Evolutionary conservation across 2,888 invertebrate species (phyloP).

Genomic region (Carabus problematicus): DNA sequence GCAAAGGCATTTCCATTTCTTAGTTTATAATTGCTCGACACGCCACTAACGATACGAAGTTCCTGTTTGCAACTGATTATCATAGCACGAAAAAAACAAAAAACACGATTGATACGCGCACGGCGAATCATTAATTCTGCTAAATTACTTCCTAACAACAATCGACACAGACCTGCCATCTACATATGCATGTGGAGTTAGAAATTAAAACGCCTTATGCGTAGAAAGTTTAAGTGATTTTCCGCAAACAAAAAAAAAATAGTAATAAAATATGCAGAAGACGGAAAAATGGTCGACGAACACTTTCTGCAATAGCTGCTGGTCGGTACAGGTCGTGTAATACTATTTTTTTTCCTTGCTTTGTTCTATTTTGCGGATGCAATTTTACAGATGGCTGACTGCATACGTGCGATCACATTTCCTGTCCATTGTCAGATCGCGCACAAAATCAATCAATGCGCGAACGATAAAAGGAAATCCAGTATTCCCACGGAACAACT

Average conservation of each 20-base stretch:
- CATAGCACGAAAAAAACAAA: constrained; percentile 1
- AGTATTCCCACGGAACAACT: neutral
- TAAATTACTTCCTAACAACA: constrained; percentile 12
- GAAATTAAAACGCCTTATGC: constrained; percentile 10
- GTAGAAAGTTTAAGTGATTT: constrained; percentile 13
- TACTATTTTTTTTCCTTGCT: neutral
- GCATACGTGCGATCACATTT: constrained; percentile 16
- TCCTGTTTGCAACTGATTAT: constrained; percentile 13
- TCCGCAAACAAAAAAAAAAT: constrained; percentile 7
- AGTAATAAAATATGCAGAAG: neutral
- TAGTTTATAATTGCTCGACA: no score
- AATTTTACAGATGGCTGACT: constrained; percentile 26
- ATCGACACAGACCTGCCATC: neutral
- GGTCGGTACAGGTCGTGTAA: no score
- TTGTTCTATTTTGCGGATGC: constrained; percentile 30
- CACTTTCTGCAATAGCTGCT: no score
- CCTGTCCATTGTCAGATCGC: constrained; percentile 25
- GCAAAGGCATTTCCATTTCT: no score
- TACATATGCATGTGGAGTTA: neutral
- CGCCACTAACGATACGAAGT: neutral
- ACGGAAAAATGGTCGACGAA: no score
- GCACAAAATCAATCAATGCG: constrained; percentile 18
- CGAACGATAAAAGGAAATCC: neutral
- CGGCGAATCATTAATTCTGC: neutral
- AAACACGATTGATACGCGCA: constrained; percentile 4